Percentiles rank a stretch among this genome's conserved stretches.
Conservation (phyloP, 1,140 invertebrate genomes). For the Carposina sasakii region DNA sequence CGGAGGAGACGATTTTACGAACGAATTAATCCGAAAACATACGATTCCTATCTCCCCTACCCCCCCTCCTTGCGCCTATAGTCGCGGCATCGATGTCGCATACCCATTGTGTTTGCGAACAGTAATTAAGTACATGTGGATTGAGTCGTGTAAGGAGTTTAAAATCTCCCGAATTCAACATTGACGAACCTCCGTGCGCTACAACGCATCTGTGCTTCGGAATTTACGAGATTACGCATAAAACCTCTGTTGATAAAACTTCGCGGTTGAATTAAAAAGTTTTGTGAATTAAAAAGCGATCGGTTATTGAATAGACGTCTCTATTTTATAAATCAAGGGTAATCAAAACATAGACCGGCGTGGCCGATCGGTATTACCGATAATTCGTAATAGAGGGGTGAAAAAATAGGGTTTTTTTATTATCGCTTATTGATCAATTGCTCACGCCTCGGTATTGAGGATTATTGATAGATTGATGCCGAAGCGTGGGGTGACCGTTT, state of each 20-base stretch:
- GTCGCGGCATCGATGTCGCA: constrained; percentile 36
- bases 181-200: not conserved
- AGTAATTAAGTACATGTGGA: constrained; percentile 56
- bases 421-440: constrained; percentile 59
- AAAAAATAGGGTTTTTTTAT: constrained; percentile 45
- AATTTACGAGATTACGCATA: not conserved
- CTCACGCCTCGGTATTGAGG: constrained; percentile 62
- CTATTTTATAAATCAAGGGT: constrained; percentile 35
- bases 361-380: constrained; percentile 53
- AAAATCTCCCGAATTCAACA: constrained; percentile 19
- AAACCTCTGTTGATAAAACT: not conserved
- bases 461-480: constrained; percentile 70
- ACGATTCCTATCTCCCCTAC: constrained; percentile 62
- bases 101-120: constrained; percentile 55
- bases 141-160: constrained; percentile 26
- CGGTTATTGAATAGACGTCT: constrained; percentile 48
- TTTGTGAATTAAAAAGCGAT: constrained; percentile 15
- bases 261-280: not conserved
- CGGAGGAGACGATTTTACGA: constrained; percentile 69
- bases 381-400: constrained; percentile 42
- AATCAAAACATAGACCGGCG: constrained; percentile 47
- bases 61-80: constrained; percentile 42
- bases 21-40: constrained; percentile 71
- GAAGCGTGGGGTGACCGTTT: constrained; percentile 38
- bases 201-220: not conserved